phyloP scores from a whole-genome alignment of 2,797 vertebrate species.

The Menidia menidia region DNA sequence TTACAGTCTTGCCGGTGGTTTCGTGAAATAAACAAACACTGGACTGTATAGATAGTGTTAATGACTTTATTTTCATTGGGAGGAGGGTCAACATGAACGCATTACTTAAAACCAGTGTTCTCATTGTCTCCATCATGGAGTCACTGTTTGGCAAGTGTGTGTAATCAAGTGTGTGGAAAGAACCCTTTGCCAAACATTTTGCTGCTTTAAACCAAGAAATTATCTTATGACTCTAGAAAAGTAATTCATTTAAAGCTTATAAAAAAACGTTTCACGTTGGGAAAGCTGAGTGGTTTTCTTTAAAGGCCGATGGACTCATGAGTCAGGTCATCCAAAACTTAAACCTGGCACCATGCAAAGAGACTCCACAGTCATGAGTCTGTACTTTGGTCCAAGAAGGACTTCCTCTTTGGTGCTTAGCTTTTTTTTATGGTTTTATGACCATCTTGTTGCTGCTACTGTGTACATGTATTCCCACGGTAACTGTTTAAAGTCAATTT shows the following conservation, averaged over 20 bases:
- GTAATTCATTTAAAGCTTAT: background rate
- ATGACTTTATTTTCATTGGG: slow-evolving; percentile 48
- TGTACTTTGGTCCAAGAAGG: slow-evolving; percentile 23
- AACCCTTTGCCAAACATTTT: slow-evolving; percentile 17
- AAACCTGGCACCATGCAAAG: slow-evolving; percentile 8
- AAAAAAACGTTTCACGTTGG: background rate
- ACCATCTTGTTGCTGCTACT: slow-evolving; percentile 17
- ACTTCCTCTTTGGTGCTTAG: slow-evolving; percentile 60
- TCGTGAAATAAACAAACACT: slow-evolving; percentile 32
- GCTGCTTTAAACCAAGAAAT: slow-evolving; percentile 14
- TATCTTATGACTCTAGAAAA: background rate
- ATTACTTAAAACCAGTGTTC: slow-evolving; percentile 49
- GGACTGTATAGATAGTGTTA: slow-evolving; percentile 21
- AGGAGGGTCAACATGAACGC: slow-evolving; percentile 60
- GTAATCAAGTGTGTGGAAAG: slow-evolving; percentile 61
- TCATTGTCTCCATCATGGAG: slow-evolving; percentile 50
- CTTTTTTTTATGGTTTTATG: slow-evolving; percentile 71
- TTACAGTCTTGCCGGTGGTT: slow-evolving; percentile 25
- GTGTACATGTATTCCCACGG: slow-evolving; percentile 41
- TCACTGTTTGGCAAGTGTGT: slow-evolving; percentile 57
- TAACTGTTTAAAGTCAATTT: slow-evolving; percentile 24
- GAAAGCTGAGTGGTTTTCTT: background rate
- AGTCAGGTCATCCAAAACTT: slow-evolving; percentile 5
- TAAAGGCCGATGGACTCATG: background rate
- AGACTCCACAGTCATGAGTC: slow-evolving; percentile 25